These are phyloP conservation scores for Pygmarrhopalites habei DNA, from an alignment of 1,140 invertebrate genomes.

Conservation along the genomic window DNA sequence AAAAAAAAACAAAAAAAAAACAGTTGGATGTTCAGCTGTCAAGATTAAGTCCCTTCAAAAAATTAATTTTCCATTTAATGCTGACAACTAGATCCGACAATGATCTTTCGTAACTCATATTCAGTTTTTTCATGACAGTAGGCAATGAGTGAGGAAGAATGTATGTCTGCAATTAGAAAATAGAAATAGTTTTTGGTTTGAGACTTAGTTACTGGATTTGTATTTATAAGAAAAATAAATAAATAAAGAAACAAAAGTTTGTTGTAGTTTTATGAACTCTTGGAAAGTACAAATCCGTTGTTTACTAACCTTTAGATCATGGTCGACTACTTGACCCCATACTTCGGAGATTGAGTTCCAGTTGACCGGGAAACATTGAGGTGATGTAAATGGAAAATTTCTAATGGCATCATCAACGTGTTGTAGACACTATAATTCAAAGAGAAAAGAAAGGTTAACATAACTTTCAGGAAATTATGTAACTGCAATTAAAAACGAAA, in stretches of 20 bases:
- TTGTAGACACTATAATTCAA: background rate
- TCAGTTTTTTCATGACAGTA: slow-evolving; percentile 15
- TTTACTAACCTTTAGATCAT: slow-evolving; percentile 13
- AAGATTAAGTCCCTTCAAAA: background rate
- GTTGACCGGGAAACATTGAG: background rate
- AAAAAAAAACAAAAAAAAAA: no score
- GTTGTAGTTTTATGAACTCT: no score
- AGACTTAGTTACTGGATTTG: no score
- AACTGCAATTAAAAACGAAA: no score
- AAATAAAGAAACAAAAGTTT: no score
- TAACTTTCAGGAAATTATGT: no score
- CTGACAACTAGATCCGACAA: background rate
- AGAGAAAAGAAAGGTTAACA: no score
- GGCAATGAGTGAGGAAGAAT: slow-evolving; percentile 23
- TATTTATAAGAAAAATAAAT: no score
- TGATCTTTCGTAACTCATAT: slow-evolving; percentile 15
- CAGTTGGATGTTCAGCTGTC: no score
- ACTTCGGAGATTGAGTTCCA: slow-evolving; percentile 7
- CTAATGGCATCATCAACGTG: slow-evolving; percentile 1
- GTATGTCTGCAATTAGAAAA: no score
- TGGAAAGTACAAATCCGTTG: no score
- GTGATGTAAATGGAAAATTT: background rate
- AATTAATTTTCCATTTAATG: background rate
- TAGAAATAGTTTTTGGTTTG: no score
- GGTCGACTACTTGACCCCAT: slow-evolving; percentile 5